phyloP scores from a whole-genome alignment of 2,888 invertebrate genomes.

The Lepeophtheirus nordmannii region DNA sequence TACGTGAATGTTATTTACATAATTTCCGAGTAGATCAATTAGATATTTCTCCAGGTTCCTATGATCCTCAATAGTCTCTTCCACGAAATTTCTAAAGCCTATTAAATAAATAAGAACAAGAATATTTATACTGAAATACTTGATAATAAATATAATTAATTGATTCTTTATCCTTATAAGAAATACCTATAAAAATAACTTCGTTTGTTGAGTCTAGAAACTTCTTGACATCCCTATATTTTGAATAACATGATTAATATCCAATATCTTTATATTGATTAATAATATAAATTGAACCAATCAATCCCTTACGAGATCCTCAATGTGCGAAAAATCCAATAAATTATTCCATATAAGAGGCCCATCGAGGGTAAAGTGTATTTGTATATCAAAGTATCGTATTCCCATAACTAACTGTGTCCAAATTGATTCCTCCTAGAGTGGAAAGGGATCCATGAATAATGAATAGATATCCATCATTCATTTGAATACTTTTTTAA shows the following conservation, averaged over 20 bases:
- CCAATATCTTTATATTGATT: neutral
- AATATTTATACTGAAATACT: neutral
- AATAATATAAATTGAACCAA: neutral
- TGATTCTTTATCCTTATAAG: neutral
- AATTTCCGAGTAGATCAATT: neutral
- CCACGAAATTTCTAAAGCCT: neutral
- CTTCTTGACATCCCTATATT: constrained; percentile 1
- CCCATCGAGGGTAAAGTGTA: neutral
- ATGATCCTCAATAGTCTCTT: neutral
- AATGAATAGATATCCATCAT: neutral
- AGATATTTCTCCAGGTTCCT: neutral
- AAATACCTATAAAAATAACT: neutral
- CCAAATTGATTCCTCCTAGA: constrained; percentile 18
- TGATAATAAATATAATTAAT: neutral
- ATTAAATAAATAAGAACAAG: neutral
- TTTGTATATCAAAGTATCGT: neutral
- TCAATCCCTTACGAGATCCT: constrained; percentile 1
- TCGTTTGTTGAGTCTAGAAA: neutral
- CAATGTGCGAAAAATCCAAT: neutral
- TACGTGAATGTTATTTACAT: neutral
- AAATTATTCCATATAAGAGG: neutral
- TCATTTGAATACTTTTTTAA: neutral
- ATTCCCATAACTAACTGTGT: constrained; percentile 11
- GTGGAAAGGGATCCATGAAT: neutral
- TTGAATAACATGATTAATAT: neutral